A percentile compares a stretch with the other conserved stretches of the same genome.
These are phyloP conservation scores for Esox masquinongy DNA, from an alignment of 2,797 vertebrate genomes.

Conservation along the genomic window DNA sequence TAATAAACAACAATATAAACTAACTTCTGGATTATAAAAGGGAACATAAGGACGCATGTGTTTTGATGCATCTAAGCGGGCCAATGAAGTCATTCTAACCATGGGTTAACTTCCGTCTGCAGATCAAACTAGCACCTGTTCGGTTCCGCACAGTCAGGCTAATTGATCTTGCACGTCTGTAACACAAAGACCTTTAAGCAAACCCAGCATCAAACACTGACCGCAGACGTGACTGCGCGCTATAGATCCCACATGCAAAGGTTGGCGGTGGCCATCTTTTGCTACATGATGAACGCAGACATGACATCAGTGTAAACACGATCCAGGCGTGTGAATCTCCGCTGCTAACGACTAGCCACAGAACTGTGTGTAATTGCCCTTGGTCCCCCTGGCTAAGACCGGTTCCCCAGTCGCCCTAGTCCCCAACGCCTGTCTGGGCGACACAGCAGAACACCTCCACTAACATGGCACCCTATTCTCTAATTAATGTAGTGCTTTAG, in stretches of 20 bases:
- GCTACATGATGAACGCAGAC: slow-evolving; percentile 26
- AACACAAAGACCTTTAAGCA: slow-evolving; percentile 7
- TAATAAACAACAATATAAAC: too few relatives aligned
- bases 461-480: neutral
- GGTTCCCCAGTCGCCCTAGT: neutral
- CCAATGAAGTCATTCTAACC: neutral
- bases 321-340: slow-evolving; percentile 4
- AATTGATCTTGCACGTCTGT: slow-evolving; percentile 9
- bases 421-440: neutral
- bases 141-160: slow-evolving; percentile 4
- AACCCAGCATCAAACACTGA: slow-evolving; percentile 7
- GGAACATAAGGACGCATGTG: too few relatives aligned
- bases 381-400: slow-evolving; percentile 1
- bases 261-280: slow-evolving; percentile 14
- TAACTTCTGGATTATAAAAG: too few relatives aligned
- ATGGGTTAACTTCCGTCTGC: neutral
- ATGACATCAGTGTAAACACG: slow-evolving; percentile 17
- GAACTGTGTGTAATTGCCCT: slow-evolving; percentile 6
- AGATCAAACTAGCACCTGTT: slow-evolving; percentile 7
- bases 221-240: slow-evolving; percentile 11
- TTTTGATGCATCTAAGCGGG: too few relatives aligned
- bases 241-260: slow-evolving; percentile 7
- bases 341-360: slow-evolving; percentile 14
- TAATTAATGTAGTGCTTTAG: neutral
- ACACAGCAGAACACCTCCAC: neutral